Conservation (phyloP, 1,140 invertebrate species). For the Drosophila leontia region DNA sequence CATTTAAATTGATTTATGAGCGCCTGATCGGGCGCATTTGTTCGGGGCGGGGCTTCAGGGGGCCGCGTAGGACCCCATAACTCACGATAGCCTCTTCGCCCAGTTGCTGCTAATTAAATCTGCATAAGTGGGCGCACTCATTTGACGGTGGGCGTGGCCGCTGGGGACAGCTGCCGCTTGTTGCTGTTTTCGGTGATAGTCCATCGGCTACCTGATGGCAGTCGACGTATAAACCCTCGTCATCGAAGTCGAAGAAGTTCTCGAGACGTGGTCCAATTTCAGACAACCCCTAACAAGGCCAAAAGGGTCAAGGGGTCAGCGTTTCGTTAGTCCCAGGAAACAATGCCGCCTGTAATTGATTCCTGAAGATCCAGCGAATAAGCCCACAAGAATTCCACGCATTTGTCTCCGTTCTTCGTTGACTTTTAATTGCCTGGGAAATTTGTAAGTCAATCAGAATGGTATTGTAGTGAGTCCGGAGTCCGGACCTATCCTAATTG, state of each 20-base stretch:
- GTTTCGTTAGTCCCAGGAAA: conserved; percentile 41
- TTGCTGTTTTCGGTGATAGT: background rate
- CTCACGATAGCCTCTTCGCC: conserved; percentile 39
- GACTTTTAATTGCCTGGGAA: conserved; percentile 45
- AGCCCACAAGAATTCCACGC: conserved; percentile 10
- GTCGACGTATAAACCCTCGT: conserved; percentile 49
- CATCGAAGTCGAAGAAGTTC: conserved; percentile 26
- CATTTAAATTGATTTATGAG: conserved; percentile 80
- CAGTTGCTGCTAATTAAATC: conserved; percentile 71
- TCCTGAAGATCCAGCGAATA: conserved; percentile 6
- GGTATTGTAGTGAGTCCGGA: conserved; percentile 44
- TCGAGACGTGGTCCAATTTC: conserved; percentile 54
- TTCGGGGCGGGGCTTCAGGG: conserved; percentile 21
- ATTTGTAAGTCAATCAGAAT: conserved; percentile 70
- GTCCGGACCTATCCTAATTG: conserved; percentile 27
- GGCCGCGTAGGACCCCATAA: conserved; percentile 24
- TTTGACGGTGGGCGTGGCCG: conserved; percentile 56
- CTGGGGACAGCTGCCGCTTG: conserved; percentile 51
- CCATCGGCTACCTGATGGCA: conserved; percentile 37
- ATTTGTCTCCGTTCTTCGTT: conserved; percentile 62
- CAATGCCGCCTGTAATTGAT: conserved; percentile 71
- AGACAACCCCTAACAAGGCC: conserved; percentile 55
- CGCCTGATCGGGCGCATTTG: conserved; percentile 69
- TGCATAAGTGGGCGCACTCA: conserved; percentile 70
- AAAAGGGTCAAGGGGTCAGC: conserved; percentile 73